Percentiles rank a stretch among this genome's conserved stretches.
Conservation (phyloP, 2,888 invertebrate species). For the Drosophila fungiperda region DNA sequence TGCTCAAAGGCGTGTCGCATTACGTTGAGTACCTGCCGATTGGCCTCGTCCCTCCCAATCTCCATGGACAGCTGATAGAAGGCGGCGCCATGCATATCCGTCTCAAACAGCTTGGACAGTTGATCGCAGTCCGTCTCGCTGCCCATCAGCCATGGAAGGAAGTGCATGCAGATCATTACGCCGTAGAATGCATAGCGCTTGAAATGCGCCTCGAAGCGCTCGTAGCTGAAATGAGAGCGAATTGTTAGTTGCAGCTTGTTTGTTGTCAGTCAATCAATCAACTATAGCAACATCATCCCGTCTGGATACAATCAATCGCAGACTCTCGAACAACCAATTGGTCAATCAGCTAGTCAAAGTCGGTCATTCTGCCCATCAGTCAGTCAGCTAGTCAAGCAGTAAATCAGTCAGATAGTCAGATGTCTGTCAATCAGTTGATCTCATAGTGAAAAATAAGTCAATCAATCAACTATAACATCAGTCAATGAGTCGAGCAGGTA, state of each 20-base stretch:
- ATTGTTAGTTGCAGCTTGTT: neutral
- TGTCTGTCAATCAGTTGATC: neutral
- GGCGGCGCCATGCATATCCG: slow-evolving; percentile 76
- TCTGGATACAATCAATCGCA: neutral
- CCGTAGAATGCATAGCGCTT: slow-evolving; percentile 83
- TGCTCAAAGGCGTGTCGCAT: slow-evolving; percentile 81
- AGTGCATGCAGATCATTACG: slow-evolving; percentile 81
- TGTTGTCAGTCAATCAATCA: neutral
- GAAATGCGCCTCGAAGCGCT: slow-evolving; percentile 81
- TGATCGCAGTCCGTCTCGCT: slow-evolving; percentile 72
- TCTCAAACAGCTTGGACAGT: slow-evolving; percentile 77
- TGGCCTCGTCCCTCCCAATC: slow-evolving; percentile 81
- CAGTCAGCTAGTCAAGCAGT: neutral
- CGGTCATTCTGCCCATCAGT: neutral
- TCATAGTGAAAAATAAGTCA: neutral
- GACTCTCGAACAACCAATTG: neutral
- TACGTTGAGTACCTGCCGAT: slow-evolving; percentile 74
- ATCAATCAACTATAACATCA: slow-evolving; percentile 54
- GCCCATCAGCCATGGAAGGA: slow-evolving; percentile 82
- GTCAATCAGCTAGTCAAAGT: neutral
- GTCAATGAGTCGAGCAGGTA: too few relatives aligned
- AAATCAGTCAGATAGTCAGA: neutral
- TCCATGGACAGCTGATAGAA: slow-evolving; percentile 75
- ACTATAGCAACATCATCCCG: neutral
- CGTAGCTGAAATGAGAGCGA: slow-evolving; percentile 56